Conservation (phyloP, 2,888 invertebrate species). For the Meteorus colon region DNA sequence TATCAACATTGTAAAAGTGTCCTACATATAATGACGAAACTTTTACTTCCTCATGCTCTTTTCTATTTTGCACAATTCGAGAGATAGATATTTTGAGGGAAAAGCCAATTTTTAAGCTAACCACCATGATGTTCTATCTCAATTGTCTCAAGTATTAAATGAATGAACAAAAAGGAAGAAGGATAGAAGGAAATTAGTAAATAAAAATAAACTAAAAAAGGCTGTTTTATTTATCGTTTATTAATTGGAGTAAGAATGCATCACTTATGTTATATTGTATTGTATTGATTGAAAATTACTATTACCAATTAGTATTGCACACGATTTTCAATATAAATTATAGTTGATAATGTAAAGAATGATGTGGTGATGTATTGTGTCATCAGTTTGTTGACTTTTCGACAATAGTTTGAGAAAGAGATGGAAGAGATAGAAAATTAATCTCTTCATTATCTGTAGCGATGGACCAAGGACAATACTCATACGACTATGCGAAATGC, state of each 20-base stretch:
- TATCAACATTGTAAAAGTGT: too few species aligned
- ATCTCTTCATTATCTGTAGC: slow-evolving; percentile 28
- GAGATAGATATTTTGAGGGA: too few species aligned
- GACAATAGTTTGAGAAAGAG: slow-evolving; percentile 21
- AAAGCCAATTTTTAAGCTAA: too few species aligned
- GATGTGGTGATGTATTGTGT: background rate
- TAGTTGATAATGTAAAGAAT: background rate
- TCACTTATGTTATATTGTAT: background rate
- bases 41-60: too few species aligned
- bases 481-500: slow-evolving; percentile 8
- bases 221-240: slow-evolving; percentile 29
- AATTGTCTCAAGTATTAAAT: slow-evolving; percentile 18
- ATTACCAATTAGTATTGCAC: slow-evolving; percentile 13
- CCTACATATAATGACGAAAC: too few species aligned
- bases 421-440: background rate
- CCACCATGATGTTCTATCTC: too few species aligned
- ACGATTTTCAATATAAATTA: background rate
- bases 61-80: too few species aligned
- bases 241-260: background rate
- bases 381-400: background rate
- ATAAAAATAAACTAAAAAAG: slow-evolving; percentile 28
- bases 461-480: slow-evolving; percentile 54
- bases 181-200: slow-evolving; percentile 2
- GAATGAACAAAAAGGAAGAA: slow-evolving; percentile 30
- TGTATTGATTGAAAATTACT: background rate